Evolutionary conservation across 2,797 vertebrate genomes (phyloP), one percentile per base, ranked within the genome.

Genomic region (Nothura maculosa): DNA sequence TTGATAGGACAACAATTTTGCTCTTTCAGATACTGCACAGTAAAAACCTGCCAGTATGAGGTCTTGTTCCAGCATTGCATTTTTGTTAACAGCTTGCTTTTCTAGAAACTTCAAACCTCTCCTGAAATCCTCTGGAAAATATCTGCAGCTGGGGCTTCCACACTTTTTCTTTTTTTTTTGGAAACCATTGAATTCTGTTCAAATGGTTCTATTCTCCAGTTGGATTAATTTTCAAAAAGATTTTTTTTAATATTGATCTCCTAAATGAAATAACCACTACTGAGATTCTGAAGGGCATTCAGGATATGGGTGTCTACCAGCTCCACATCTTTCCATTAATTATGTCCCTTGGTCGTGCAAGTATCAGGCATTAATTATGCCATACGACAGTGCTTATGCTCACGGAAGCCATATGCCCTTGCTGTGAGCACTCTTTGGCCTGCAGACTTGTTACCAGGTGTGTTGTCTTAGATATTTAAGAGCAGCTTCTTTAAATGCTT

Each of bases 361-460:
- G 67, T 40, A 64, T 75, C 20, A 32, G 9, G 40, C 28, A 5
- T 27, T 68, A 17, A 1, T 30, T 38, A 19, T 18, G 27, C 13
- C 50, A 6, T 13, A 1, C 43, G 40, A 36, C 8, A 2, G 3
- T 69, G 19, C 28, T 9, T 9, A 0, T 20, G 15, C 9, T 54
- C 36, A 47, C 11, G 32, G 10, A 25, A 7, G 14, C 25, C 34
- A 38, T 12, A 69, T 36, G 9, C 30, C 34, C 36, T 9, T 4
- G 0, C 27, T 36, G 2, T 40, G 50, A n/a, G 9, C 47, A 22
- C 50, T 1, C 1, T 1, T 9, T 45, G 55, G 25, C 48, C 54
- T 87, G 5, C 34, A 50, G n/a, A 20, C 12, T 5, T 13, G 30
- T n/a, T 6, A 2, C 15, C 9, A 50, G 14, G 5, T 42, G 10